These are phyloP conservation scores for Cardiocondyla obscurior DNA, from an alignment of 1,140 invertebrate species.

Conservation along the genomic window DNA sequence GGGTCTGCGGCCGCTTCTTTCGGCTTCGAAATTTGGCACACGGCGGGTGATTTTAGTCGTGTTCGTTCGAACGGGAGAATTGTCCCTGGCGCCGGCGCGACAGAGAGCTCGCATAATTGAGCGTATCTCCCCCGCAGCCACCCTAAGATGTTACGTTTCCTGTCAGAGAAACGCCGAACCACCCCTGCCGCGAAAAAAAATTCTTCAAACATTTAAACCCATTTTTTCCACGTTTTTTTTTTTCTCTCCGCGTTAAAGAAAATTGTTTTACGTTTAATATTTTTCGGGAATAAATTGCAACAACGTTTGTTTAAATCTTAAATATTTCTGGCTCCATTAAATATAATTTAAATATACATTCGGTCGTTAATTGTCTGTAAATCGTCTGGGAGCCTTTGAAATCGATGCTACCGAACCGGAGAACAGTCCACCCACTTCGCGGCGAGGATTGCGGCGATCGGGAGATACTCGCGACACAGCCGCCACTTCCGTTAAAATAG, in stretches of 20 bases:
- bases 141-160: conserved; percentile 26
- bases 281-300: too few relatives aligned
- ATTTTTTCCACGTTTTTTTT: too few relatives aligned
- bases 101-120: conserved; percentile 70
- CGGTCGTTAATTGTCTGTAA: too few relatives aligned
- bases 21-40: conserved; percentile 69
- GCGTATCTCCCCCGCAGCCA: conserved; percentile 58
- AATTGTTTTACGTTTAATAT: too few relatives aligned
- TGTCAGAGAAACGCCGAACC: conserved; percentile 16
- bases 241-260: too few relatives aligned
- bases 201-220: conserved; percentile 4
- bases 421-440: too few relatives aligned
- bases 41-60: conserved; percentile 64
- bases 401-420: neutral
- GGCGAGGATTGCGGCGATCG: too few relatives aligned
- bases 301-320: too few relatives aligned
- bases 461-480: neutral
- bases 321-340: too few relatives aligned
- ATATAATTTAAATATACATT: too few relatives aligned
- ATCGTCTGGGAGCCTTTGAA: neutral
- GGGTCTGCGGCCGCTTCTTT: neutral
- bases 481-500: conserved; percentile 42
- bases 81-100: conserved; percentile 66
- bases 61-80: conserved; percentile 40
- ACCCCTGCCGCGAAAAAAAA: neutral